Evolutionary conservation across 37 sponge, comb jelly and placozoan species (phyloP).

Genomic region (Bolinopsis microptera): DNA sequence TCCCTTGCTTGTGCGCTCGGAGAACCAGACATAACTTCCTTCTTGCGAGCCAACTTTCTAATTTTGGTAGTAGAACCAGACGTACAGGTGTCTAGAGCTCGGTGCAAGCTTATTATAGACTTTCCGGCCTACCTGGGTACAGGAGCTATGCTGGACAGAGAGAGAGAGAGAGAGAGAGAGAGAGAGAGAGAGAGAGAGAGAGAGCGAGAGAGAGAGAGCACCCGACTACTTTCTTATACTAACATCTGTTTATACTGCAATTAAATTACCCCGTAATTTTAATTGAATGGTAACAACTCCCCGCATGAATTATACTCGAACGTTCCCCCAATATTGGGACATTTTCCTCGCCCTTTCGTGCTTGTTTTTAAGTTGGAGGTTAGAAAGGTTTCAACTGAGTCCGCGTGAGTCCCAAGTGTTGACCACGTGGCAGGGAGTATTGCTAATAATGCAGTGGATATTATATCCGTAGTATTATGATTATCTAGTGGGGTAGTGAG

Average conservation of each 20-base stretch:
- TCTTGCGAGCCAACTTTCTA: conserved; percentile 2
- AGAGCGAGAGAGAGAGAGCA: background rate
- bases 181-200: conserved; percentile 1
- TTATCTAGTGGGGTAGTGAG: background rate
- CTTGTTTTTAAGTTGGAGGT: too few relatives aligned
- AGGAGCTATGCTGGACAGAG: background rate
- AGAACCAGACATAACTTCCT: conserved; percentile 54
- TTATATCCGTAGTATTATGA: background rate
- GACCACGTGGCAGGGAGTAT: background rate
- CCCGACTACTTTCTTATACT: background rate
- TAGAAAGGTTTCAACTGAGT: too few relatives aligned
- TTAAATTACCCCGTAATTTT: conserved; percentile 3
- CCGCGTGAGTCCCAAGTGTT: too few relatives aligned
- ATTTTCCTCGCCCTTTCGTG: too few relatives aligned
- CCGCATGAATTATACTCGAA: background rate
- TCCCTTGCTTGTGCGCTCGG: background rate
- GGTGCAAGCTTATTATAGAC: conserved; percentile 49
- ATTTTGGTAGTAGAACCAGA: conserved; percentile 38
- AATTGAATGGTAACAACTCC: background rate
- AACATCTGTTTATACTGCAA: background rate
- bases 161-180: background rate
- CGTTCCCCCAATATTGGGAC: background rate
- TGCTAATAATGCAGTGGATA: background rate
- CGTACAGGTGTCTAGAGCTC: background rate
- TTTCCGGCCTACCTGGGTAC: conserved; percentile 27